Conservation (phyloP, 1,140 invertebrate genomes). For the Danaus melanippus region DNA sequence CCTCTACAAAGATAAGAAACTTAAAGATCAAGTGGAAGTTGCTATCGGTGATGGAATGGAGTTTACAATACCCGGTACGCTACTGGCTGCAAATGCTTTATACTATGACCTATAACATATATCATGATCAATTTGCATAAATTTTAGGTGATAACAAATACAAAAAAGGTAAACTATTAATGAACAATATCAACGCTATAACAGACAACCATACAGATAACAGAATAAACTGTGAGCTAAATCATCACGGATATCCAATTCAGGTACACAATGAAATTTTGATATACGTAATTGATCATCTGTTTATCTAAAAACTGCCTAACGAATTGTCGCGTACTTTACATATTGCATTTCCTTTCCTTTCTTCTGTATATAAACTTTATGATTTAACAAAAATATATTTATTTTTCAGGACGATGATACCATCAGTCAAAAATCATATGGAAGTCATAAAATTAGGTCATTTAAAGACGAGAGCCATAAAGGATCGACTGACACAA, state of each 20-base stretch:
- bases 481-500: slow-evolving; percentile 86
- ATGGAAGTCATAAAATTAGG: slow-evolving; percentile 92
- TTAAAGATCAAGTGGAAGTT: slow-evolving; percentile 90
- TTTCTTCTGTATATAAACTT: neutral
- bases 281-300: too few species aligned
- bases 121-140: neutral
- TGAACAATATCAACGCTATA: slow-evolving; percentile 81
- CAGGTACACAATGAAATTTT: slow-evolving; percentile 46
- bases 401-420: slow-evolving; percentile 73
- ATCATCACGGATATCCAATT: slow-evolving; percentile 77
- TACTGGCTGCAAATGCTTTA: neutral
- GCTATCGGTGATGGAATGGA: slow-evolving; percentile 93
- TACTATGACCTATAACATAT: neutral
- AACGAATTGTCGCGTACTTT: too few species aligned
- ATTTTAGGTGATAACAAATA: slow-evolving; percentile 79
- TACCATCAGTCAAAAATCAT: slow-evolving; percentile 90
- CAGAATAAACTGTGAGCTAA: slow-evolving; percentile 81
- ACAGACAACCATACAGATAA: slow-evolving; percentile 82
- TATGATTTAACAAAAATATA: neutral
- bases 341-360: too few species aligned
- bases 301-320: too few species aligned
- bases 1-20: slow-evolving; percentile 88
- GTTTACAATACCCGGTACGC: slow-evolving; percentile 87
- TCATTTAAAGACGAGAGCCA: slow-evolving; percentile 91
- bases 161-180: slow-evolving; percentile 80